Percentiles rank a stretch among this genome's conserved stretches.
Evolutionary conservation across 2,888 invertebrate species (phyloP).

Genomic region (Alloscopus bannaensis): DNA sequence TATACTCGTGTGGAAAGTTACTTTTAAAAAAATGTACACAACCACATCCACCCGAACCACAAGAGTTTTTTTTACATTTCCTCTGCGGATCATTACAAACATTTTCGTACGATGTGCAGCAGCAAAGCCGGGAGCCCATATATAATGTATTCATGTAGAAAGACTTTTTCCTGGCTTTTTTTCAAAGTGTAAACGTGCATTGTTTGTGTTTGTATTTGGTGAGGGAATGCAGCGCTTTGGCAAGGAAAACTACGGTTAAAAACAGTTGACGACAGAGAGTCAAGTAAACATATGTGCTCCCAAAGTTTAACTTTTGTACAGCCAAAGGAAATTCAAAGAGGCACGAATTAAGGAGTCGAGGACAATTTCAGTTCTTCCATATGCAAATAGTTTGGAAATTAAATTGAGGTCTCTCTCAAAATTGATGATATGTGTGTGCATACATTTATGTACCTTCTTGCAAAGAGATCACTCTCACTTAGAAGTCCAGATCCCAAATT

Average conservation of each 20-base stretch:
- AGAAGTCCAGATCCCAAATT: too few species aligned
- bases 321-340: too few species aligned
- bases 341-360: background rate
- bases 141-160: background rate
- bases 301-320: too few species aligned
- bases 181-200: background rate
- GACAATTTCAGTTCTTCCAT: background rate
- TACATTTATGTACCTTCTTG: background rate
- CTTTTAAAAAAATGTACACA: background rate
- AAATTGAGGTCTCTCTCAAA: slow-evolving; percentile 17
- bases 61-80: slow-evolving; percentile 18
- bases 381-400: slow-evolving; percentile 23
- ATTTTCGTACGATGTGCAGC: slow-evolving; percentile 4
- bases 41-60: slow-evolving; percentile 29
- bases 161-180: background rate
- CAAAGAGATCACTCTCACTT: too few species aligned
- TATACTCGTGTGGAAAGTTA: background rate
- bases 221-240: background rate
- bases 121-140: background rate
- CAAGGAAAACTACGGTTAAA: too few species aligned
- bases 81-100: slow-evolving; percentile 36
- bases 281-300: too few species aligned
- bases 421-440: background rate
- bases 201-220: background rate
- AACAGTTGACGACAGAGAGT: too few species aligned